A percentile compares a stretch with the other conserved stretches of the same genome.
Evolutionary conservation across 1,140 invertebrate species (phyloP).

Genomic region (Meloidogyne hapla): DNA sequence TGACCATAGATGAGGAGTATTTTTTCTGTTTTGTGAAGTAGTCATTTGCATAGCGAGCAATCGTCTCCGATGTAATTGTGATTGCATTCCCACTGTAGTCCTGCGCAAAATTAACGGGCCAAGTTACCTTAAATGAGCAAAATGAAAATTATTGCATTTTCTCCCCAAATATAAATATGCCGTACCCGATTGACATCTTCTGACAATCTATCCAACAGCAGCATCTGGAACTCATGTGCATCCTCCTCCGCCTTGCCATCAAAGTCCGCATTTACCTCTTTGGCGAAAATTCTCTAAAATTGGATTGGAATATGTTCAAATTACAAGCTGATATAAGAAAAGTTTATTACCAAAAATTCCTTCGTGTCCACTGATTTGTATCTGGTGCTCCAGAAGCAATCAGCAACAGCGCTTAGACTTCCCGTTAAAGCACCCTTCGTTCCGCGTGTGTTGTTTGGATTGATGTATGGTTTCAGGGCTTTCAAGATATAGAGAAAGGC

Average conservation of each 20-base stretch:
- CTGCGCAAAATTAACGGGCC: background rate
- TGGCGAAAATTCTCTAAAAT: background rate
- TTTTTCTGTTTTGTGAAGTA: background rate
- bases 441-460: background rate
- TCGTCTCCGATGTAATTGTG: background rate
- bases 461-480: background rate
- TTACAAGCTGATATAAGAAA: too few species aligned
- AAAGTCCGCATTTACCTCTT: background rate
- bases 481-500: background rate
- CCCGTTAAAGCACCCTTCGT: background rate
- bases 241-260: background rate
- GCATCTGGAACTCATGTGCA: conserved; percentile 1
- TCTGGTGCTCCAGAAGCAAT: background rate
- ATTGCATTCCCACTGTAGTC: background rate
- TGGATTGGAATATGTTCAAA: too few species aligned
- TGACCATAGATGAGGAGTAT: background rate
- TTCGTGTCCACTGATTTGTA: background rate
- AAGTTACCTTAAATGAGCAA: background rate
- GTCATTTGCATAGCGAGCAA: background rate
- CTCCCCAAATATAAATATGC: background rate
- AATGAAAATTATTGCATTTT: background rate
- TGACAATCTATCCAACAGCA: background rate
- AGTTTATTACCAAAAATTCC: background rate
- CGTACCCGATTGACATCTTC: background rate
- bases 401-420: background rate